Evolutionary conservation across 1,140 invertebrate genomes (phyloP).

Genomic region (Ostrea denselamellosa): DNA sequence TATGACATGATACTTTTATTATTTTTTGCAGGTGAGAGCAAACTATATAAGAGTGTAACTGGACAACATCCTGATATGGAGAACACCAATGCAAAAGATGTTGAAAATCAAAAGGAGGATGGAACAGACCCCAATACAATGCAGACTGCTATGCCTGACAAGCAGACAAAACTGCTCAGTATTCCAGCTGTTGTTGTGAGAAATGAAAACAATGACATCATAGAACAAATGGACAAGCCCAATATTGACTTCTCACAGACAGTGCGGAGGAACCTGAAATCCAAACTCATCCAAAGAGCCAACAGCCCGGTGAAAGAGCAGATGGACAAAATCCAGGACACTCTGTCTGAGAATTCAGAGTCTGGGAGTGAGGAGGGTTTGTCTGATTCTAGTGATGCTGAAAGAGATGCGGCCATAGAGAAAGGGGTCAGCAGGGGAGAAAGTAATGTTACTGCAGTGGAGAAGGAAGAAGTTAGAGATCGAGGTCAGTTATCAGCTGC

Average conservation of each 20-base stretch:
- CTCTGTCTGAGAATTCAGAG: conserved; percentile 17
- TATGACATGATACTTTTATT: background rate
- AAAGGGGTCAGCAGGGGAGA: background rate
- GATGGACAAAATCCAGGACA: background rate
- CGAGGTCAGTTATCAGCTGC: background rate
- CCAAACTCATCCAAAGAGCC: conserved; percentile 29
- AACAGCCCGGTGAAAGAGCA: conserved; percentile 26
- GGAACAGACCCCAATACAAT: background rate
- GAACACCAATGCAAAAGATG: background rate
- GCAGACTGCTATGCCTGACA: background rate
- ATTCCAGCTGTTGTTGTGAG: conserved; percentile 34
- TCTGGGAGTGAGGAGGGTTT: background rate
- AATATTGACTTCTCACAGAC: conserved; percentile 15
- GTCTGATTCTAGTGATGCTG: conserved; percentile 12
- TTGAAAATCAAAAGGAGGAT: background rate
- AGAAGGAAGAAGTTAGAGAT: background rate
- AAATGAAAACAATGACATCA: conserved; percentile 41
- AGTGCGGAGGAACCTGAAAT: conserved; percentile 23
- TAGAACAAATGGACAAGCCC: conserved; percentile 19
- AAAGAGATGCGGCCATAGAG: background rate
- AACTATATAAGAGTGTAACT: background rate
- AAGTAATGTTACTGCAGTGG: background rate
- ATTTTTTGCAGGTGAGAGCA: background rate
- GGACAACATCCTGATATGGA: background rate
- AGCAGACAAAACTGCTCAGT: conserved; percentile 7